A percentile compares a stretch with the other conserved stretches of the same genome.
Conservation (phyloP, 2,113 vertebrate species). For the Microcebus jonahi region DNA sequence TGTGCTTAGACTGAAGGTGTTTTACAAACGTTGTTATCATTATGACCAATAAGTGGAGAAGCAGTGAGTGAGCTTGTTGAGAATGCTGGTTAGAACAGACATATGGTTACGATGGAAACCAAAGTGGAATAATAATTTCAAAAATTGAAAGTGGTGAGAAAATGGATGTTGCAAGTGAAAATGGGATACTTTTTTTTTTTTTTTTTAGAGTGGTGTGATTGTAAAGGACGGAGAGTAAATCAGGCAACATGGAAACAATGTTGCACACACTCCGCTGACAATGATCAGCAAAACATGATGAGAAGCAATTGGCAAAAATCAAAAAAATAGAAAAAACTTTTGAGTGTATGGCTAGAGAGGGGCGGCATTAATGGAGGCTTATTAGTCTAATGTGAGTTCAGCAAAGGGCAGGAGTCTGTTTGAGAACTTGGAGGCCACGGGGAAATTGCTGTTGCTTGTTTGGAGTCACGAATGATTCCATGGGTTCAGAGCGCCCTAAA, state of each 20-base stretch:
- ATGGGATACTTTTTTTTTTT: slow-evolving; percentile 21
- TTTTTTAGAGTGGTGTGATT: slow-evolving; percentile 17
- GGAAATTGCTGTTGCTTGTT: neutral
- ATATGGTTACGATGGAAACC: slow-evolving; percentile 73
- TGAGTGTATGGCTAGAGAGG: neutral
- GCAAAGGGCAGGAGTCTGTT: neutral
- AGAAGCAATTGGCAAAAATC: slow-evolving; percentile 1
- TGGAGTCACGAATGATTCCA: neutral
- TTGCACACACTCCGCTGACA: neutral
- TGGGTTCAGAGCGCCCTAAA: neutral
- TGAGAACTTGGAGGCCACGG: neutral
- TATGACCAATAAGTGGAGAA: slow-evolving; percentile 67
- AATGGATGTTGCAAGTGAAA: slow-evolving; percentile 70
- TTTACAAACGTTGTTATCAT: slow-evolving; percentile 63
- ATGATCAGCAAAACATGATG: slow-evolving; percentile 13
- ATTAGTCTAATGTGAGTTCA: neutral
- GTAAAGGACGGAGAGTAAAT: slow-evolving; percentile 36
- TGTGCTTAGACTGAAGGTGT: slow-evolving; percentile 51
- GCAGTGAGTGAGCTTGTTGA: neutral
- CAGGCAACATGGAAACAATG: neutral
- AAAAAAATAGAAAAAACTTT: neutral
- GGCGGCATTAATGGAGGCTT: neutral
- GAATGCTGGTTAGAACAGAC: slow-evolving; percentile 62
- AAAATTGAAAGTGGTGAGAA: slow-evolving; percentile 70
- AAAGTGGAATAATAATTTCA: slow-evolving; percentile 76